Base-by-base conservation (phyloP, 2,888 invertebrate species). In the Latheticus oryzae region DNA sequence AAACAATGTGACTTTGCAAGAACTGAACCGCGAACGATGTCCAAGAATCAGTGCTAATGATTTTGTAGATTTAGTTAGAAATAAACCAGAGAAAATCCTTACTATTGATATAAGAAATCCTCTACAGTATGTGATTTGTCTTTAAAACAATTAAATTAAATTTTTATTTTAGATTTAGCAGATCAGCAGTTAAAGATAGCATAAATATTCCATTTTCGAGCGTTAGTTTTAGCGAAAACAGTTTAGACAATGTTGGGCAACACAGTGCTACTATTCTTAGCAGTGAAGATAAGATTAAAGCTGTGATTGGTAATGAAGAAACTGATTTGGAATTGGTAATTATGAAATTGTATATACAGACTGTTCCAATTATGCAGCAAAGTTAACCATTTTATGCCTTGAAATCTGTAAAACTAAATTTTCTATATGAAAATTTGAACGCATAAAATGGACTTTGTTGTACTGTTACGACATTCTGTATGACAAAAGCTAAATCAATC, bases 141-240 rank as follows among this genome's bases (percentile, higher is more conserved):
- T 21, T 51, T 28, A 38, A n/a, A 12, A 1, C 9, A 19, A 16
- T 40, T 45, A 30, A 8, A 2, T 17, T 37, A 32, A 40, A 40
- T 13, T 3, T 48, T 11, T 11, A 56, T 69, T 70, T 23, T 65
- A 92, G 92, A 69, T 96, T 84, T 76, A 87, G 88, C 58, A 86
- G 91, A 67, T 90, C 90, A 48, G 87, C 90, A 59, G 84, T 96
- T 48, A 85, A 86, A 7, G 87, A 87, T 40, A 94, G 95, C 76
- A 85, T 95, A 43, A 96, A 95, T 79, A 88, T 97, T 72, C 95
- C 96, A 1, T 92, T 91, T 78, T 88, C 89, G 33, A 87, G 89
- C 9, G 88, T 94, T 0, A 87, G 87, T 59, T 81, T 90, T 42
- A 86, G 87, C 0, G 86, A 87, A 60, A 84, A 82, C 42, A 87